Base-by-base conservation (phyloP, 1,140 invertebrate species). In the Drosophila neocordata region DNA sequence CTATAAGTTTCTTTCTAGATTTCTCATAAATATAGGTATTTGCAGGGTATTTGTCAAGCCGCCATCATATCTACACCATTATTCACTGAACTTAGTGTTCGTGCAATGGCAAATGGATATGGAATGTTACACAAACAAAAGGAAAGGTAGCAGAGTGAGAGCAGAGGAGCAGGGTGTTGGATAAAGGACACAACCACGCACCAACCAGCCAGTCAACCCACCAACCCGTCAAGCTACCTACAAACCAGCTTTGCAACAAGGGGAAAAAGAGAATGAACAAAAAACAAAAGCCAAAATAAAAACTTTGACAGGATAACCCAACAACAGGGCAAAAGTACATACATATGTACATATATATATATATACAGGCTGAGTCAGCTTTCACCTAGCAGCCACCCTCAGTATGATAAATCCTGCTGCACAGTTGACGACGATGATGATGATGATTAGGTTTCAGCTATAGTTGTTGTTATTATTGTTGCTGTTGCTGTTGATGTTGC, bases 111-210 rank as follows among this genome's bases (percentile, higher is more conserved):
- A 85, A 85, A 85, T 85, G 81, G 82, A 87, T 85, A 69, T 81
- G 82, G 82, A 85, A 85, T 85, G 81, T 85, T 85, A 87, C 78
- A 87, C 77, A 85, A 85, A 87, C 81, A 85, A 71, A 73, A 71
- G 31, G 57, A 59, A 11, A 37, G 41, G 41, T 48, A 69, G 72
- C 51, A 9, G 34, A 44, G 13, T 38, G 22, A 60, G n/a, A 22
- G 35, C 70, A 68, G 55, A 60, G 65, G 58, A 63, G 62, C 65
- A 73, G 62, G 65, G 38, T 31, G 60, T 52, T 65, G 69, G 69
- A 70, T 63, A 71, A 61, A 48, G 66, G 38, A 72, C 63, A 61
- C 74, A 52, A 79, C 52, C 59, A 73, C 68, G 65, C 58, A 77
- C 67, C 70, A 61, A 56, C 8, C 52, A 62, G 8, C 41, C 41